A percentile compares a stretch with the other conserved stretches of the same genome.
Conservation (phyloP, 2,888 invertebrate genomes). For the Mythimna vitellina region DNA sequence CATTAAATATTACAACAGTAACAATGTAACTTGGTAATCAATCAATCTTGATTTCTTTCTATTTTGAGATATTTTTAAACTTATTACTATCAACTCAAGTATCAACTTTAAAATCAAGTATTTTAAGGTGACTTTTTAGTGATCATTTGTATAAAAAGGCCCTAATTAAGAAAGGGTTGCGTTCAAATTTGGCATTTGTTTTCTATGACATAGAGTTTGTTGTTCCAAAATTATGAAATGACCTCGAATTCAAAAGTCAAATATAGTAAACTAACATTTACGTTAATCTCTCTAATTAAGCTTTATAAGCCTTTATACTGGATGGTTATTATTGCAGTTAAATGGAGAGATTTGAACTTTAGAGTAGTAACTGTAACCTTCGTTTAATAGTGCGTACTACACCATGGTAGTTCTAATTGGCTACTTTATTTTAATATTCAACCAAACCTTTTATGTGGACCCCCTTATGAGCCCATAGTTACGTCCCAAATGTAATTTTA, state of each 20-base stretch:
- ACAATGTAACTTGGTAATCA: not conserved
- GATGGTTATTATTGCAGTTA: conserved; percentile 20
- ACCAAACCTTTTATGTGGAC: not conserved
- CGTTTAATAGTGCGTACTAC: not conserved
- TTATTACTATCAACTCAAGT: too few relatives aligned
- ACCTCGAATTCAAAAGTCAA: too few relatives aligned
- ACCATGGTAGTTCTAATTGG: not conserved
- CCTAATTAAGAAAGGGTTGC: too few relatives aligned
- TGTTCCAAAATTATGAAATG: too few relatives aligned
- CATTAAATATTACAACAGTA: conserved; percentile 25
- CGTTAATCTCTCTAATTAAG: conserved; percentile 33
- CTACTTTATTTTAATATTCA: not conserved
- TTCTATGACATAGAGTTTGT: too few relatives aligned
- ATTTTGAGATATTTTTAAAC: too few relatives aligned
- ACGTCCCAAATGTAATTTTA: not conserved
- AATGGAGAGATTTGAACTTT: conserved; percentile 20
- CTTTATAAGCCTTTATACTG: conserved; percentile 15
- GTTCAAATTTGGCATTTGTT: too few relatives aligned
- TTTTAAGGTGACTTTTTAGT: too few relatives aligned
- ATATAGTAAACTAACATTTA: conserved; percentile 12
- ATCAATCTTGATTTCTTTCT: too few relatives aligned
- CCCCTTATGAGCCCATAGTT: not conserved
- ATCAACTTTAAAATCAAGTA: too few relatives aligned
- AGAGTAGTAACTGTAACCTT: conserved; percentile 5
- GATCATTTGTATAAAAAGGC: too few relatives aligned